A percentile compares a stretch with the other conserved stretches of the same genome.
phyloP scores from a whole-genome alignment of 2,888 invertebrate genomes.

The Stegana nigrithorax region DNA sequence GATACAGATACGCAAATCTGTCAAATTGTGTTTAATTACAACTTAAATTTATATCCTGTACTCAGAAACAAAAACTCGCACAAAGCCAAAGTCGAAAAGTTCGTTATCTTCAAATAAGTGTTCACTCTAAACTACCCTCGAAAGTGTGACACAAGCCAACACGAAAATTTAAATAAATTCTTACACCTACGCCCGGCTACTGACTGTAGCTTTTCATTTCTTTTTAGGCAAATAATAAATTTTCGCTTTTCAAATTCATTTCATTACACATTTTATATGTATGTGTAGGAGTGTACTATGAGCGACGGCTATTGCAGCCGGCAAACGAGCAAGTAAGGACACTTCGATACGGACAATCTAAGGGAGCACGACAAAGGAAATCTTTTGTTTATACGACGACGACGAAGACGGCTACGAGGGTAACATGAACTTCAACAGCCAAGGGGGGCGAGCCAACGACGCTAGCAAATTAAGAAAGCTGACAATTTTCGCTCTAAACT shows the following conservation, averaged over 20 bases:
- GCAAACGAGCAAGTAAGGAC: conserved; percentile 23
- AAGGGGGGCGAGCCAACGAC: background rate
- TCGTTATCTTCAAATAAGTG: background rate
- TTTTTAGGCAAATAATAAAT: conserved; percentile 54
- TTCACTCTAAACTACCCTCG: background rate
- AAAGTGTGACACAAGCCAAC: background rate
- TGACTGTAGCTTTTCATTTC: conserved; percentile 53
- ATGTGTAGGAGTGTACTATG: background rate
- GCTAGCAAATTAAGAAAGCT: conserved; percentile 59
- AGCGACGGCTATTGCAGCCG: conserved; percentile 33
- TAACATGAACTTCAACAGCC: background rate
- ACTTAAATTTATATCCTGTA: conserved; percentile 1
- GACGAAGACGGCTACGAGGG: background rate
- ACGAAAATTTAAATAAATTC: conserved; percentile 15
- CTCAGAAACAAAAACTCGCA: background rate
- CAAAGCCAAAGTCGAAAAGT: background rate
- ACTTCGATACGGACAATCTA: conserved; percentile 13
- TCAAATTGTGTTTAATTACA: conserved; percentile 13
- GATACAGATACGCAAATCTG: background rate
- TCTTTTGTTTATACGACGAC: conserved; percentile 52
- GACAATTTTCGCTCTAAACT: conserved; percentile 62
- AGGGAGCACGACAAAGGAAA: conserved; percentile 40
- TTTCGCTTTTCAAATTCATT: conserved; percentile 55
- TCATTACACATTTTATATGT: conserved; percentile 54
- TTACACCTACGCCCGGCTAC: background rate